These are phyloP conservation scores for Drosophila paulistorum DNA, from an alignment of 1,140 invertebrate genomes.

Conservation along the genomic window DNA sequence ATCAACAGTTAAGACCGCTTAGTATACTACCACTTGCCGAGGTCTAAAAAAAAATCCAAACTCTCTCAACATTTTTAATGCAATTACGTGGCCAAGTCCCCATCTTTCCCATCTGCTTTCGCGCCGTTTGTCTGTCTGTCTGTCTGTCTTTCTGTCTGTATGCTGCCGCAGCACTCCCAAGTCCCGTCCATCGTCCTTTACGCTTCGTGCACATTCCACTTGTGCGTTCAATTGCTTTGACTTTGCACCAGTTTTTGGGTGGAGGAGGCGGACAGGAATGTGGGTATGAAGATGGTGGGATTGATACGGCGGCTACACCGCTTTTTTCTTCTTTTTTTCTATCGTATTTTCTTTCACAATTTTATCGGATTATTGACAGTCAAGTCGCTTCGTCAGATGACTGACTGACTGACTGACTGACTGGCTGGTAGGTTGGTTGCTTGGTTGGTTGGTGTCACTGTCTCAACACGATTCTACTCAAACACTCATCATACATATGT, in stretches of 20 bases:
- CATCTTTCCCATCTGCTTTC: background rate
- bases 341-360: slow-evolving; percentile 41
- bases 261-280: too few relatives aligned
- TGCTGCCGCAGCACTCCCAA: background rate
- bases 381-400: slow-evolving; percentile 53
- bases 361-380: slow-evolving; percentile 77
- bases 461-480: slow-evolving; percentile 43
- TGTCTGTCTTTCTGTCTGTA: too few relatives aligned
- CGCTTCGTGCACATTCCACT: slow-evolving; percentile 67
- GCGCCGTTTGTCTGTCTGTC: background rate
- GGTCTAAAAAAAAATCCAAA: slow-evolving; percentile 23
- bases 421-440: too few relatives aligned
- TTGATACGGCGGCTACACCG: background rate
- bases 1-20: slow-evolving; percentile 29
- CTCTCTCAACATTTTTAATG: slow-evolving; percentile 35
- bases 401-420: background rate
- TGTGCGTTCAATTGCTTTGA: slow-evolving; percentile 66
- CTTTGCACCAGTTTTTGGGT: slow-evolving; percentile 4
- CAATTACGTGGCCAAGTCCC: slow-evolving; percentile 38
- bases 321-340: slow-evolving; percentile 9
- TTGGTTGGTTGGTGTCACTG: background rate
- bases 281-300: background rate
- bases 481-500: slow-evolving; percentile 49
- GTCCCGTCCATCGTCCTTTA: slow-evolving; percentile 52
- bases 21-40: slow-evolving; percentile 38